Evolutionary conservation across 2,797 vertebrate genomes (phyloP).

Genomic region (Micrastur ruficollis): DNA sequence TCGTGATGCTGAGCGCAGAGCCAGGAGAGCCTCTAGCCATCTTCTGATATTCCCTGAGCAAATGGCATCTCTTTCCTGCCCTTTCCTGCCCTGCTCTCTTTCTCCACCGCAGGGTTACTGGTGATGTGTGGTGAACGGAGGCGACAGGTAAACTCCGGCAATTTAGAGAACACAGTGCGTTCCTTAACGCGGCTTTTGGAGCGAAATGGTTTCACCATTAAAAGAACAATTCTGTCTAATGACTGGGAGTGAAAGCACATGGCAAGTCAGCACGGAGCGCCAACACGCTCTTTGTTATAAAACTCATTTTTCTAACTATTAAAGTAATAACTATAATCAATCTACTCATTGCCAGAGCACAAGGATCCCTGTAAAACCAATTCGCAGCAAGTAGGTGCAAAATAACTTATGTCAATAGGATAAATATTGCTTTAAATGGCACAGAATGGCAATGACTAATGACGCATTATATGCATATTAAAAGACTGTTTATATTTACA

Average conservation of each 20-base stretch:
- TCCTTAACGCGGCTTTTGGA: neutral
- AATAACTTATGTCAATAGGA: conserved; percentile 52
- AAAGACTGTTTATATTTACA: neutral
- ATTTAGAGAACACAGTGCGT: neutral
- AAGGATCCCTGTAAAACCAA: conserved; percentile 20
- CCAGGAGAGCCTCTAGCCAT: neutral
- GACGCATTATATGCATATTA: neutral
- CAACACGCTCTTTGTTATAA: conserved; percentile 22
- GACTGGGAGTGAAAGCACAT: neutral
- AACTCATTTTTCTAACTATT: conserved; percentile 61
- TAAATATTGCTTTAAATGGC: conserved; percentile 62
- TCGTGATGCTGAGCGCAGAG: neutral
- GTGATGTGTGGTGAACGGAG: neutral
- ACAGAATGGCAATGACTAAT: conserved; percentile 51
- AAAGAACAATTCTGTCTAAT: neutral
- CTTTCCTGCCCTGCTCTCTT: neutral
- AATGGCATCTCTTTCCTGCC: neutral
- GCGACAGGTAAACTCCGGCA: neutral
- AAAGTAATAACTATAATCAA: conserved; percentile 66
- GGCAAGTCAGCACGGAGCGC: neutral
- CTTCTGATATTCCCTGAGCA: neutral
- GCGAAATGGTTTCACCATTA: neutral
- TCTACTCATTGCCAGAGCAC: conserved; percentile 49
- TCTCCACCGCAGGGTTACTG: neutral
- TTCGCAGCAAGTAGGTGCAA: conserved; percentile 16